phyloP scores from a whole-genome alignment of 1,140 invertebrate genomes.

The Bursaphelenchus mucronatus region DNA sequence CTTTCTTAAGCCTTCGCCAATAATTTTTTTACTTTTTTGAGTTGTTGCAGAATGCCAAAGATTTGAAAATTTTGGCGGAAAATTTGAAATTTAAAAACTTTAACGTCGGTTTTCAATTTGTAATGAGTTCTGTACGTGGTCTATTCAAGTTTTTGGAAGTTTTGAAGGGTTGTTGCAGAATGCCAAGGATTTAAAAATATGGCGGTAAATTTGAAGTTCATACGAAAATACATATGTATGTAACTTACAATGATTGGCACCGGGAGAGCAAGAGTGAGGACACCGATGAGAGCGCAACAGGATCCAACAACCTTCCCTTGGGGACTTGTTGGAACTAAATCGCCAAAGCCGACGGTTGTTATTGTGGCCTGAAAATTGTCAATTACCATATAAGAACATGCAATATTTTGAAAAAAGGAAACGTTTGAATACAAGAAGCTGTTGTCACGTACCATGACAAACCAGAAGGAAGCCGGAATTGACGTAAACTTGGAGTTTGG shows the following conservation, averaged over 20 bases:
- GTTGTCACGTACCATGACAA: conserved; percentile 74
- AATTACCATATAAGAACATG: background rate
- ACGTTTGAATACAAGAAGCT: conserved; percentile 5
- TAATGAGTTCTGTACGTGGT: too few species aligned
- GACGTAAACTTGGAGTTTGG: conserved; percentile 93
- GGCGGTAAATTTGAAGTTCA: too few species aligned
- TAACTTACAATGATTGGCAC: conserved; percentile 76
- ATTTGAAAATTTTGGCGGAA: too few species aligned
- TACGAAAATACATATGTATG: conserved; percentile 75
- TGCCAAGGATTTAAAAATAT: too few species aligned
- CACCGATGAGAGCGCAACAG: conserved; percentile 80
- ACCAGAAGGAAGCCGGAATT: conserved; percentile 97
- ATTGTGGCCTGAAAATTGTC: conserved; percentile 49
- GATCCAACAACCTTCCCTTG: conserved; percentile 77
- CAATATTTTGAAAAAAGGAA: conserved; percentile 14
- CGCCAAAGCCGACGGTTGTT: conserved; percentile 59
- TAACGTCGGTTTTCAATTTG: background rate
- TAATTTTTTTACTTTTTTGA: too few species aligned
- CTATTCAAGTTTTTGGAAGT: too few species aligned
- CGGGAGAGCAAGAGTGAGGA: conserved; percentile 82
- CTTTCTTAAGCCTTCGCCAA: too few species aligned
- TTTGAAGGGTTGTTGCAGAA: conserved; percentile 32
- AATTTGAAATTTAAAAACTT: too few species aligned
- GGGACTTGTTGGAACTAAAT: conserved; percentile 73
- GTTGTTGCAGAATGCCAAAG: too few species aligned